Conservation (phyloP, 2,113 vertebrate genomes). For the Rhagologus leucostigma region DNA sequence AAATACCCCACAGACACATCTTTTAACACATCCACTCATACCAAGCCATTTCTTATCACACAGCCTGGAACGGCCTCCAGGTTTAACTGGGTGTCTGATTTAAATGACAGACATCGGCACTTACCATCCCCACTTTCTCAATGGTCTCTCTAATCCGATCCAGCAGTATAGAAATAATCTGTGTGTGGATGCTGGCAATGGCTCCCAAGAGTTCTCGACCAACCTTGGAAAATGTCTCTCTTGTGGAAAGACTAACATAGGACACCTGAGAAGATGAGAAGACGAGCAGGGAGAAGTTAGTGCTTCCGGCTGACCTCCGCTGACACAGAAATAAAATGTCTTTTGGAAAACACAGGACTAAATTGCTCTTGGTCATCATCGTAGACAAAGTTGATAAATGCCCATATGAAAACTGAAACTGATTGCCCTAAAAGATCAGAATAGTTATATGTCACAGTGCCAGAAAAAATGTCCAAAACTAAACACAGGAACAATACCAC, state of each 20-base stretch:
- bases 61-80: rapidly evolving
- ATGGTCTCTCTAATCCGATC: constrained; percentile 87
- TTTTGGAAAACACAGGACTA: neutral
- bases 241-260: constrained; percentile 86
- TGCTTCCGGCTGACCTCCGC: neutral
- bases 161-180: constrained; percentile 86
- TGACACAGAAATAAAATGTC: rapidly evolving
- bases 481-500: neutral
- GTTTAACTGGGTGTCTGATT: neutral
- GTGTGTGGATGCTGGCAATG: constrained; percentile 84
- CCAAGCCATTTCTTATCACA: neutral
- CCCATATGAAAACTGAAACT: neutral
- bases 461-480: neutral
- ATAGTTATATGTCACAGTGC: neutral
- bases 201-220: constrained; percentile 89
- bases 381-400: neutral
- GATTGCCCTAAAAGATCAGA: rapidly evolving
- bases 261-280: constrained; percentile 78
- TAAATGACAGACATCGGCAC: neutral
- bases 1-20: rapidly evolving
- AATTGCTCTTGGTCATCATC: neutral
- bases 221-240: constrained; percentile 94
- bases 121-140: constrained; percentile 92
- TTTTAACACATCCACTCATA: neutral
- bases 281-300: neutral